phyloP scores from a whole-genome alignment of 2,888 invertebrate genomes.

The Campoplex nolae region DNA sequence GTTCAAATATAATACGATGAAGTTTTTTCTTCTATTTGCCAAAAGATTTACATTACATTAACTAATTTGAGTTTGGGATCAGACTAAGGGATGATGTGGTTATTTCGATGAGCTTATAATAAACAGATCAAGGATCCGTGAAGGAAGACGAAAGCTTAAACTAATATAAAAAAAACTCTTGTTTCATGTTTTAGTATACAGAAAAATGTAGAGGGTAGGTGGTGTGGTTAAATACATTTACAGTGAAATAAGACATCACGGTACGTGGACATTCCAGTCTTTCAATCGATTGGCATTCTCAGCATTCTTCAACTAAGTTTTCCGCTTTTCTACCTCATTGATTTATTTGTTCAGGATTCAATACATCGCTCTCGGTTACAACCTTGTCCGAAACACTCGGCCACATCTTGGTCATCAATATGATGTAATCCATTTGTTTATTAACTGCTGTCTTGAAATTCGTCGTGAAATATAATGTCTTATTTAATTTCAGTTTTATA shows the following conservation, averaged over 20 bases:
- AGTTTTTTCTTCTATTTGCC: not conserved
- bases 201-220: not conserved
- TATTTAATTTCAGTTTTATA: conserved; percentile 73
- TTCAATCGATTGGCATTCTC: conserved; percentile 56
- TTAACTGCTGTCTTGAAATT: not conserved
- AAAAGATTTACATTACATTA: not conserved
- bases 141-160: no score
- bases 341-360: conserved; percentile 40
- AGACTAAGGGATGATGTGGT: not conserved
- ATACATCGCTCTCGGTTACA: conserved; percentile 17
- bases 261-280: conserved; percentile 45
- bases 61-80: not conserved
- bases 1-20: not conserved
- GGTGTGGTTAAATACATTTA: conserved; percentile 27
- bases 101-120: not conserved
- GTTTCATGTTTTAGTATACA: not conserved
- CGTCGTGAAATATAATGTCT: conserved; percentile 30
- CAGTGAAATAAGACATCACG: conserved; percentile 50
- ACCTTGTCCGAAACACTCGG: not conserved
- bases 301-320: conserved; percentile 50
- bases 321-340: conserved; percentile 31
- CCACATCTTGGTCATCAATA: conserved; percentile 35
- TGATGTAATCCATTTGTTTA: conserved; percentile 43
- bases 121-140: not conserved
- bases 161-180: not conserved